Evolutionary conservation across 2,888 invertebrate genomes (phyloP).

Genomic region (Harpalus rubripes): DNA sequence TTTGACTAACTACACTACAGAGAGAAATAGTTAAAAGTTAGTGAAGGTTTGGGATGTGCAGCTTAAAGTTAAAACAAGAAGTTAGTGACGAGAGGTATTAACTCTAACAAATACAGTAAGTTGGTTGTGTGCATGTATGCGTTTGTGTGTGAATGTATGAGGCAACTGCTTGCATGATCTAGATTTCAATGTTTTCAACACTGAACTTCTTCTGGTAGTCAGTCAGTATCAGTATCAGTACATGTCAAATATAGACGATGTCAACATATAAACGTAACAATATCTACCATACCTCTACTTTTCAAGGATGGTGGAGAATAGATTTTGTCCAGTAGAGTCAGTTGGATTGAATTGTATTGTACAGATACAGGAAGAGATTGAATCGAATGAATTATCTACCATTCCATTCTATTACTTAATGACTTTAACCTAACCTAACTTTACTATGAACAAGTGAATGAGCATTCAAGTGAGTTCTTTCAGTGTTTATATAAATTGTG

Average conservation of each 20-base stretch:
- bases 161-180: conserved; percentile 59
- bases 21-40: not conserved
- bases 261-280: conserved; percentile 55
- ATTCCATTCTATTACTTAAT: conserved; percentile 39
- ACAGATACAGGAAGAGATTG: conserved; percentile 7
- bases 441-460: conserved; percentile 35
- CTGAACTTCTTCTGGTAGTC: conserved; percentile 60
- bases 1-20: conserved; percentile 15
- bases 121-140: conserved; percentile 25
- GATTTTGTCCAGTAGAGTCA: conserved; percentile 48
- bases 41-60: not conserved
- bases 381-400: conserved; percentile 18
- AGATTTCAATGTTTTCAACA: conserved; percentile 64
- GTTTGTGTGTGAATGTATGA: conserved; percentile 26
- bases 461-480: conserved; percentile 56
- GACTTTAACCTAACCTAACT: conserved; percentile 40
- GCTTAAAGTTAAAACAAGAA: not conserved
- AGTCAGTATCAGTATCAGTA: conserved; percentile 56
- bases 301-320: conserved; percentile 25
- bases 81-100: not conserved
- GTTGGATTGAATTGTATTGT: conserved; percentile 28
- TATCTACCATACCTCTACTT: conserved; percentile 35
- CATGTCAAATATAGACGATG: conserved; percentile 55
- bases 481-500: conserved; percentile 65
- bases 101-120: conserved; percentile 52